phyloP scores from a whole-genome alignment of 2,888 invertebrate species.

The Nephrotoma guestfalica region DNA sequence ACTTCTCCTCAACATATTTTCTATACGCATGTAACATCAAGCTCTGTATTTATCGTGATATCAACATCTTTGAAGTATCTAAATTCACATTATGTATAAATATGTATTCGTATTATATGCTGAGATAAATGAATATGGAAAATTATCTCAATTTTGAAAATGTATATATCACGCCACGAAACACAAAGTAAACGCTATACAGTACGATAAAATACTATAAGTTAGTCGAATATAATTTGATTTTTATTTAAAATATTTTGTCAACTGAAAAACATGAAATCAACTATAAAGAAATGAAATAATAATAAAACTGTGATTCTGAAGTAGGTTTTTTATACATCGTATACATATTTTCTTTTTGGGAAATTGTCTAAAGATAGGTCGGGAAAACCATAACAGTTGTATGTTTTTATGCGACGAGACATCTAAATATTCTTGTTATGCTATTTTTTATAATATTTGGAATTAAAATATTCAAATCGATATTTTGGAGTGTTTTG shows the following conservation, averaged over 20 bases:
- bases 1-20: neutral
- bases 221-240: neutral
- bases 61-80: neutral
- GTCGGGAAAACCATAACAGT: neutral
- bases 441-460: neutral
- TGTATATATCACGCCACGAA: neutral
- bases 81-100: neutral
- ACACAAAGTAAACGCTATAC: neutral
- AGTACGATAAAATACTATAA: neutral
- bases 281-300: neutral
- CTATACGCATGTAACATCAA: neutral
- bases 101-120: neutral
- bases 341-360: neutral
- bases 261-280: neutral
- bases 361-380: neutral
- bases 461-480: neutral
- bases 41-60: neutral
- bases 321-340: neutral
- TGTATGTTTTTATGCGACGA: neutral
- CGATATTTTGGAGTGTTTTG: neutral
- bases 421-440: neutral
- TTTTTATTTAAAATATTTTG: neutral
- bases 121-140: neutral
- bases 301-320: neutral
- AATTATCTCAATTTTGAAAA: neutral